Conservation (phyloP, 2,113 vertebrate species). For the Tricholaema leucomelas region DNA sequence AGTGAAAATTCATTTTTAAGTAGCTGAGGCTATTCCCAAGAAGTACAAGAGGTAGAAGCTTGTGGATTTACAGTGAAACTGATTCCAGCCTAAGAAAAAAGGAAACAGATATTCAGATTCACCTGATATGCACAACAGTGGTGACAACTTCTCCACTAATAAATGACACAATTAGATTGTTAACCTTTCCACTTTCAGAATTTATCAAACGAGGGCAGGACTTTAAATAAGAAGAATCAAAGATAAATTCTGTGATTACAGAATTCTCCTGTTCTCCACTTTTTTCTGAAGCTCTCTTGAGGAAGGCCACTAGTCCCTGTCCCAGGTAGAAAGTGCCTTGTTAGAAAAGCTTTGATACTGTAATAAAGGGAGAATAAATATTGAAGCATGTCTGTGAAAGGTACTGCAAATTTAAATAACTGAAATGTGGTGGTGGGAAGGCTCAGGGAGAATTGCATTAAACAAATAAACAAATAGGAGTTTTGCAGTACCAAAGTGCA, state of each 20-base stretch:
- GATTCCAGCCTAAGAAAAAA: background rate
- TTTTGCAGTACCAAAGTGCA: background rate
- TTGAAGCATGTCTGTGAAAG: background rate
- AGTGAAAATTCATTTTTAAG: background rate
- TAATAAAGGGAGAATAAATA: background rate
- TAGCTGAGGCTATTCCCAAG: conserved; percentile 15
- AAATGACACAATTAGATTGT: background rate
- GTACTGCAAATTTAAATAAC: background rate
- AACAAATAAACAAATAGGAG: background rate
- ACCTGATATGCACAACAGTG: background rate
- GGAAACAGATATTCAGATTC: background rate
- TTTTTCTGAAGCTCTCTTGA: background rate
- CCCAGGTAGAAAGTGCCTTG: background rate
- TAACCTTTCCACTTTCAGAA: background rate
- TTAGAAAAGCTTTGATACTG: conserved; percentile 2
- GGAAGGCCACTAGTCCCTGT: background rate
- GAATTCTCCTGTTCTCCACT: background rate
- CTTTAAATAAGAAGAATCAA: background rate
- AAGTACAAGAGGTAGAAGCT: background rate
- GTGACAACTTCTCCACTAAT: background rate
- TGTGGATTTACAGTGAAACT: conserved; percentile 16
- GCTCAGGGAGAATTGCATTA: background rate
- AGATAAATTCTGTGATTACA: background rate
- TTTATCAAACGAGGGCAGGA: background rate
- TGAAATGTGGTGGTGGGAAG: background rate